phyloP scores from a whole-genome alignment of 2,113 vertebrate species.

The Rhabdomys dilectus region DNA sequence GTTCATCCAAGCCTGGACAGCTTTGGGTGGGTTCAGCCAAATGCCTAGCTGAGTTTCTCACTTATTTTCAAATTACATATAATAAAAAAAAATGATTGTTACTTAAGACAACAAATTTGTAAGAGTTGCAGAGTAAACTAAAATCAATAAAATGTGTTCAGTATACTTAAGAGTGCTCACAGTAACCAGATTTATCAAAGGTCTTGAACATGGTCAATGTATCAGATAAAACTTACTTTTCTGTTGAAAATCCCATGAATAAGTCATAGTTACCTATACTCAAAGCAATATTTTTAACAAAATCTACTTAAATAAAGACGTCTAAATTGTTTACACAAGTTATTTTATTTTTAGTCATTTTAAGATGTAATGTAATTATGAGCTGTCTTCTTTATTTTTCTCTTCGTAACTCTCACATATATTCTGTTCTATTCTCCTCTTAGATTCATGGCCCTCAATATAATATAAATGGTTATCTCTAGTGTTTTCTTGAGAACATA shows the following conservation, averaged over 20 bases:
- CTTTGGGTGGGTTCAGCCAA: neutral
- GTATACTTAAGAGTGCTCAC: accelerated
- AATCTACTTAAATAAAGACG: neutral
- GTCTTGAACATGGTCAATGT: neutral
- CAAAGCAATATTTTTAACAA: neutral
- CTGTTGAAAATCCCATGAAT: neutral
- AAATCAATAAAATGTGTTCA: neutral
- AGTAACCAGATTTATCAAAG: neutral
- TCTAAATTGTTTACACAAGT: neutral
- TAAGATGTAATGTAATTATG: neutral
- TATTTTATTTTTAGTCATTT: neutral
- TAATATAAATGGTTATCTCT: neutral
- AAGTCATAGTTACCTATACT: neutral
- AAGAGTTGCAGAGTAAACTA: neutral
- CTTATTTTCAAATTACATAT: neutral
- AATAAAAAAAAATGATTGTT: neutral
- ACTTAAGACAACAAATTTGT: neutral
- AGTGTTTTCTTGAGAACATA: neutral
- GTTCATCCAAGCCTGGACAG: neutral
- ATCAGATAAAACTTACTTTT: neutral
- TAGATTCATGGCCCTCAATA: neutral
- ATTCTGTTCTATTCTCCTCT: neutral
- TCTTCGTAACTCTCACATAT: neutral
- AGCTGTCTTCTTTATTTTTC: neutral
- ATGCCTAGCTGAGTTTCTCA: neutral